phyloP scores from a whole-genome alignment of 2,113 vertebrate genomes.

The Tympanuchus pallidicinctus region DNA sequence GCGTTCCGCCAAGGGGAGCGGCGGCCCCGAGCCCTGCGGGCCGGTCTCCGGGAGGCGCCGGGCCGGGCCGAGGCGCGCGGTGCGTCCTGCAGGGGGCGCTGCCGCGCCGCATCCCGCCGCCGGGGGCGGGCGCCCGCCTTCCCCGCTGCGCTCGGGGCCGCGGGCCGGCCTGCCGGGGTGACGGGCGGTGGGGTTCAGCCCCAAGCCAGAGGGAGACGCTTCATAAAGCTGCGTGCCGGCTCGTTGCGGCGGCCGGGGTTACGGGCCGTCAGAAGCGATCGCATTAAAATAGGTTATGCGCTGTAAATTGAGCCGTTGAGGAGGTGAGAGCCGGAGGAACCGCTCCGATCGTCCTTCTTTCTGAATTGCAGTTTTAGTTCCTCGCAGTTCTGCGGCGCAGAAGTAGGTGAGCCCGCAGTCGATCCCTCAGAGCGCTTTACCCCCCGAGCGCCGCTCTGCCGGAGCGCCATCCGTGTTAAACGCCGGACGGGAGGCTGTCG shows the following conservation, averaged over 20 bases:
- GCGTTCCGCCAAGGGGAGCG: too few species aligned
- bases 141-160: too few species aligned
- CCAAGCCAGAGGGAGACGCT: conserved; percentile 85
- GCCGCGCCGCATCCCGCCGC: not conserved
- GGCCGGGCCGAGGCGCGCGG: conserved; percentile 9
- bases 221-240: conserved; percentile 77
- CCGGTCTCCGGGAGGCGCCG: too few species aligned
- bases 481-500: conserved; percentile 86
- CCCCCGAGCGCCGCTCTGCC: conserved; percentile 84
- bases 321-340: conserved; percentile 82
- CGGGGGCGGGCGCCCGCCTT: not conserved
- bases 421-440: conserved; percentile 82
- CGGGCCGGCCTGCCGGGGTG: too few species aligned
- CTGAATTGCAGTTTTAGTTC: conserved; percentile 83
- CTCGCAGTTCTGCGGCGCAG: conserved; percentile 80
- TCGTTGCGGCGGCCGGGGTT: conserved; percentile 79
- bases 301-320: conserved; percentile 84
- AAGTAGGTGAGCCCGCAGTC: conserved; percentile 84
- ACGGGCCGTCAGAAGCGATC: conserved; percentile 84
- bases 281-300: conserved; percentile 84
- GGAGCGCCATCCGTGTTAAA: conserved; percentile 86
- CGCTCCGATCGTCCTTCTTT: conserved; percentile 71
- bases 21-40: too few species aligned
- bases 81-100: not conserved
- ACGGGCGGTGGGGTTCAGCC: conserved; percentile 53